Percentiles rank a stretch among this genome's conserved stretches.
These are phyloP conservation scores for Prosapia bicincta DNA, from an alignment of 2,888 invertebrate genomes.

Conservation along the genomic window DNA sequence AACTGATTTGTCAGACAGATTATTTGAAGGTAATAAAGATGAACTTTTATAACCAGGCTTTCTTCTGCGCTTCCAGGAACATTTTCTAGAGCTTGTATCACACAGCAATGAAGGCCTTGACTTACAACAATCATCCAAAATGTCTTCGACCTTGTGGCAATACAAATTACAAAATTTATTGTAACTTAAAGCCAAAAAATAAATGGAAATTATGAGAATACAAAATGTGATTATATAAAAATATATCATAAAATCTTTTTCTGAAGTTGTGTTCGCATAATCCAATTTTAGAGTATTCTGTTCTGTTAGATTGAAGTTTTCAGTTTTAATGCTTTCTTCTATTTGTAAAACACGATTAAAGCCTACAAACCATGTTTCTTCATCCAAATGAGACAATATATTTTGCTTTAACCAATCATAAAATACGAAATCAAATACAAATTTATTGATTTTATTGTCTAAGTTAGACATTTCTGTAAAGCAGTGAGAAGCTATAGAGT, in stretches of 20 bases:
- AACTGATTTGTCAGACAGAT: not conserved
- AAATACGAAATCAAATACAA: conserved; percentile 53
- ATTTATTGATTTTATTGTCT: not conserved
- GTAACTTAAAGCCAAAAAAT: not conserved
- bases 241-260: not conserved
- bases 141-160: not conserved
- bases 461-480: conserved; percentile 41
- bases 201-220: not conserved
- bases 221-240: not conserved
- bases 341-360: conserved; percentile 50
- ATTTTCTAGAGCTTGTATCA: not conserved
- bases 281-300: not conserved
- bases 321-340: conserved; percentile 25
- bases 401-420: conserved; percentile 53
- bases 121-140: not conserved
- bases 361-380: conserved; percentile 59
- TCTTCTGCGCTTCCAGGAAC: too few relatives aligned
- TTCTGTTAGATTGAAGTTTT: not conserved
- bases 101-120: not conserved
- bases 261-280: too few relatives aligned
- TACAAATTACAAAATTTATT: not conserved
- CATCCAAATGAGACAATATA: conserved; percentile 53
- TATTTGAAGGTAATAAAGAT: too few relatives aligned
- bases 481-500: conserved; percentile 53
- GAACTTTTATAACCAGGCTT: too few relatives aligned